Evolutionary conservation across 1,140 invertebrate species (phyloP).

Genomic region (Drosophila melanogaster): DNA sequence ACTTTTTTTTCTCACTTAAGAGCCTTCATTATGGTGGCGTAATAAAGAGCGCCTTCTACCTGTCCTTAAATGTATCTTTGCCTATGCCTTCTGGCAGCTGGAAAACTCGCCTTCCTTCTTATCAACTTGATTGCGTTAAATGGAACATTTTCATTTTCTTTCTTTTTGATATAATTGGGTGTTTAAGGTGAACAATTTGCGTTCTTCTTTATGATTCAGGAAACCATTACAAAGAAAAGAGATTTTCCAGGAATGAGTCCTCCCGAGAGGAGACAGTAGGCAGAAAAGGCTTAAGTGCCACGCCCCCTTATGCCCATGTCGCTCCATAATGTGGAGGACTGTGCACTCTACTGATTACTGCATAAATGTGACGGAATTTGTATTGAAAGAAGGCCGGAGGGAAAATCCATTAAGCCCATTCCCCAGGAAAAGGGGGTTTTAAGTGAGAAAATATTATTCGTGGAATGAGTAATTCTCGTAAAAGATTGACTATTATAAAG

Average conservation of each 20-base stretch:
- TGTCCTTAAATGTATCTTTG: slow-evolving; percentile 18
- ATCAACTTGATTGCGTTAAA: slow-evolving; percentile 78
- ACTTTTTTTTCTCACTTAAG: slow-evolving; percentile 28
- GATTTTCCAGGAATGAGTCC: slow-evolving; percentile 1
- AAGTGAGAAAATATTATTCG: neutral
- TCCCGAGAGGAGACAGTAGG: slow-evolving; percentile 8
- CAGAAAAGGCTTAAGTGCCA: slow-evolving; percentile 63
- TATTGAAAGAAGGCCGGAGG: slow-evolving; percentile 9
- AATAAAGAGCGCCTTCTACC: slow-evolving; percentile 46
- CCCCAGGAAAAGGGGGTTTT: neutral
- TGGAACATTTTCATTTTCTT: slow-evolving; percentile 59
- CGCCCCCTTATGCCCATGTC: slow-evolving; percentile 1
- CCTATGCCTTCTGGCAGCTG: slow-evolving; percentile 47
- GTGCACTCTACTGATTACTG: slow-evolving; percentile 31
- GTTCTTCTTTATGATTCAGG: slow-evolving; percentile 53
- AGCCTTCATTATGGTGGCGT: slow-evolving; percentile 52
- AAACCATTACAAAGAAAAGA: slow-evolving; percentile 64
- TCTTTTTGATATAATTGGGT: slow-evolving; percentile 68
- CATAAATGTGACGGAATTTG: slow-evolving; percentile 21
- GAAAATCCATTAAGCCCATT: slow-evolving; percentile 17
- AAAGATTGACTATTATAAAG: too few species aligned
- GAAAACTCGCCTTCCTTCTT: slow-evolving; percentile 54
- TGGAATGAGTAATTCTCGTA: too few species aligned
- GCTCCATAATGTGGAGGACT: slow-evolving; percentile 7
- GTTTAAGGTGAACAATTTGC: slow-evolving; percentile 71